Evolutionary conservation across 2,113 vertebrate species (phyloP), one percentile per base, ranked within the genome.

Genomic region (Dolichotis patagonum): DNA sequence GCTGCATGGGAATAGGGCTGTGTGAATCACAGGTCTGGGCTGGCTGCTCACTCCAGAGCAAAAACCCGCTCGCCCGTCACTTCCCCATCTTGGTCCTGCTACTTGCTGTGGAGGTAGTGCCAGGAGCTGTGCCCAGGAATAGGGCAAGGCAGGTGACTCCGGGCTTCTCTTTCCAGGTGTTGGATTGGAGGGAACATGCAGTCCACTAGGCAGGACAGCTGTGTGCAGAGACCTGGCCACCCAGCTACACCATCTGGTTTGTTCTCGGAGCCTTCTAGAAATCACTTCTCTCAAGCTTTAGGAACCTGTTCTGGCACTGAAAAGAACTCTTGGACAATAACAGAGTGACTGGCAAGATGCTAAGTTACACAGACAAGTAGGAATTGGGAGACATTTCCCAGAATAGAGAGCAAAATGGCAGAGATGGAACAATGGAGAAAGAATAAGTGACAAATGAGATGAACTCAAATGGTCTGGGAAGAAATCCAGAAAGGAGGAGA

Each of bases 381-480:
- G 83, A 75, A 67, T 30, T 1, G 26, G 58, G 88, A 26, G 30
- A 38, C 10, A 17, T 49, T 30, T 19, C 82, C 69, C 77, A 84
- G 85, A 54, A 92, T 3, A 35, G 8, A 58, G n/a, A 91, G 32
- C 13, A 8, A 69, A 90, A 41, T 7, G 20, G 49, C 9, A 38
- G 65, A 49, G 63, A 22, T 32, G 26, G 46, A 35, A 81, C 43
- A 12, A 19, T 6, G 6, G 7, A 46, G 60, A 54, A 60, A 46
- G 62, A 78, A 10, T 0, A 1, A 28, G 88, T 35, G 58, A 16
- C 3, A 5, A 7, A 1, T 3, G 35, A 28, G 26, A n/a, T 4
- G 4, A 41, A 78, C 13, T 22, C 52, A 22, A 10, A 19, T 0
- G 5, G 41, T 38, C 80, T 2, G 28, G 10, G 0, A 2, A 35